Conservation (phyloP, 2,797 vertebrate species). For the Picus viridis region DNA sequence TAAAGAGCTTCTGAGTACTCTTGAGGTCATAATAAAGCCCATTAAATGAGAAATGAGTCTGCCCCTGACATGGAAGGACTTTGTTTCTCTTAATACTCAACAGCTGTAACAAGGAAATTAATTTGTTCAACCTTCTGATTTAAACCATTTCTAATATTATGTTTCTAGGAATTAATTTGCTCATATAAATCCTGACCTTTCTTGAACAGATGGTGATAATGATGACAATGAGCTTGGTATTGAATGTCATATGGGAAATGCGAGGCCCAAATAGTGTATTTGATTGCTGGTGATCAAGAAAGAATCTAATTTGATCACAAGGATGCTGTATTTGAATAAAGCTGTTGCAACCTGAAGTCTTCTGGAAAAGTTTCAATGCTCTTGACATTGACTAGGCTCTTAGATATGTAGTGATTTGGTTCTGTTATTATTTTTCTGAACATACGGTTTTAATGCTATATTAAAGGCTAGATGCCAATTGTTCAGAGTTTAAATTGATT, state of each 20-base stretch:
- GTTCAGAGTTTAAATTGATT: neutral
- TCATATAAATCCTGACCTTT: constrained; percentile 40
- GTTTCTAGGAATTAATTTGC: constrained; percentile 17
- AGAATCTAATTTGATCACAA: neutral
- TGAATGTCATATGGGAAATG: neutral
- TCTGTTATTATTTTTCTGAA: neutral
- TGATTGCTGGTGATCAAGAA: neutral
- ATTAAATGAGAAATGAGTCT: neutral
- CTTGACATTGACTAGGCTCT: neutral
- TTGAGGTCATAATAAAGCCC: neutral
- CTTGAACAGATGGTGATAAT: constrained; percentile 25
- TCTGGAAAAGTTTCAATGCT: neutral
- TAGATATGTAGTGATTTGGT: neutral
- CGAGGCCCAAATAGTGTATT: neutral
- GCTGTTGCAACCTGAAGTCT: neutral
- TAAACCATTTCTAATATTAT: constrained; percentile 11
- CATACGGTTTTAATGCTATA: neutral
- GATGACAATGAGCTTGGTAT: constrained; percentile 5
- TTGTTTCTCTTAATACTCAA: neutral
- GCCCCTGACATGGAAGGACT: neutral
- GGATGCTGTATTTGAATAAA: neutral
- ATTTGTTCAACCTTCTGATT: constrained; percentile 42
- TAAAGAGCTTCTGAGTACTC: neutral
- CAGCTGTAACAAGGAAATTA: constrained; percentile 14
- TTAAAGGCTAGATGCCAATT: neutral